Evolutionary conservation across 2,113 vertebrate genomes (phyloP), one percentile per base, ranked within the genome.

Genomic region (Ovibos moschatus): DNA sequence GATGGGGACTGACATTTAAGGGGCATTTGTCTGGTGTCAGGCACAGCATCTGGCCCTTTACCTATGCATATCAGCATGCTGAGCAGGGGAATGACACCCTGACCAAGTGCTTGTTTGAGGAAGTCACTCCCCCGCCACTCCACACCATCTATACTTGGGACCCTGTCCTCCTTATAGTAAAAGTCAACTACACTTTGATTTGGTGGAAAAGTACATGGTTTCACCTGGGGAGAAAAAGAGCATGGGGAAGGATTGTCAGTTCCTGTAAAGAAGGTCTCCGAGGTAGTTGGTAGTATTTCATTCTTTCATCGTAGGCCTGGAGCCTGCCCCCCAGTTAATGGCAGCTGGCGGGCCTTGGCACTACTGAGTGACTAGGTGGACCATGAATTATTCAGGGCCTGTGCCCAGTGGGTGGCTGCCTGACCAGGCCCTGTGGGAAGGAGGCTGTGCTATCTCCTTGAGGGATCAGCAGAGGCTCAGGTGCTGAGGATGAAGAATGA

Each of bases 331-430:
- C 50, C 51, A 81, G 23, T 36, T 58, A 36, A 85, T n/a, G 93
- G 97, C 98, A 98, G 96, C 94, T 97, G 97, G 96, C 0, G 0
- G 79, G 91, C 89, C 95, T 91, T 57, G 87, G 71, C 2, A 4
- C 89, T 98, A 21, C 94, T 79, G 76, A 74, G 94, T 88, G 90
- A 64, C 95, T 10, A n/a, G 71, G 79, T 28, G 10, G 47, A 47
- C 50, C 25, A 15, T 97, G 89, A 98, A 98, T 98, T 98, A 98
- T 98, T 97, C 92, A 98, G 86, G 62, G 45, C 12, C 43, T 76
- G 51, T 87, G 74, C 89, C 86, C 45, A 86, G 25, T 17, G 71
- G 96, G 82, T 95, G 86, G 58, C 97, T 91, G 94, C 88, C 50
- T 50, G 58, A 47, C 64, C n/a, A 57, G 87, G 96, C 88, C 78